Evolutionary conservation across 2,113 vertebrate genomes (phyloP), one percentile per base, ranked within the genome.

Genomic region (Oreochromis tanganicae): DNA sequence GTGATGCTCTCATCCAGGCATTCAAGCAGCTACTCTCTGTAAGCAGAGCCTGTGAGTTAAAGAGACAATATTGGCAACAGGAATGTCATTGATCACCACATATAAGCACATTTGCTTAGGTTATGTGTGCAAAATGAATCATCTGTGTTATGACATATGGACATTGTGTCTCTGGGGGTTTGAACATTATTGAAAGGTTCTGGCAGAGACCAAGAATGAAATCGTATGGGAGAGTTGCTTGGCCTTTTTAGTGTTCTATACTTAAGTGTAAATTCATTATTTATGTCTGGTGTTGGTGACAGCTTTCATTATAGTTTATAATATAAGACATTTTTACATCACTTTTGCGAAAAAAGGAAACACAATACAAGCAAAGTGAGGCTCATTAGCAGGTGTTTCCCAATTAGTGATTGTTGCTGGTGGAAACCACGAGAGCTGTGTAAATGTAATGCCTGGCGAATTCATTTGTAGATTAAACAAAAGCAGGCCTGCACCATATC

Each of bases 191-290:
- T 73, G 13, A 46, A 46, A 27, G 41, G 21, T 27, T 73, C 66
- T 46, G 41, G 41, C 41, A 73, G 14, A 73, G 8, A 73, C 41
- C 21, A 46, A 73, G 21, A 16, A 46, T 73, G 68, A 73, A 73
- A 73, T 46, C 0, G 0, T 46, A 6, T 46, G 21, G 41, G 68
- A 38, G 21, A 6, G 21, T 10, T 24, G 38, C 21, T 27, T 16
- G 13, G 38, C 21, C 21, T 46, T 73, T 73, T 73, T 43, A 71
- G 13, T 24, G 5, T 71, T 71, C 38, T 71, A 24, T 6, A 24
- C 7, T 2, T 46, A 27, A 38, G 4, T 68, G 34, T 41, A 41
- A 68, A 41, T 68, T 21, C 21, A 41, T 68, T 41, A 41, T 68
- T 71, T 75, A 29, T 75, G 68, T 0, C 21, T 48, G 14, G 14